Evolutionary conservation across 2,797 vertebrate species (phyloP), one percentile per base, ranked within the genome.

Genomic region (Onychomys arenicola): DNA sequence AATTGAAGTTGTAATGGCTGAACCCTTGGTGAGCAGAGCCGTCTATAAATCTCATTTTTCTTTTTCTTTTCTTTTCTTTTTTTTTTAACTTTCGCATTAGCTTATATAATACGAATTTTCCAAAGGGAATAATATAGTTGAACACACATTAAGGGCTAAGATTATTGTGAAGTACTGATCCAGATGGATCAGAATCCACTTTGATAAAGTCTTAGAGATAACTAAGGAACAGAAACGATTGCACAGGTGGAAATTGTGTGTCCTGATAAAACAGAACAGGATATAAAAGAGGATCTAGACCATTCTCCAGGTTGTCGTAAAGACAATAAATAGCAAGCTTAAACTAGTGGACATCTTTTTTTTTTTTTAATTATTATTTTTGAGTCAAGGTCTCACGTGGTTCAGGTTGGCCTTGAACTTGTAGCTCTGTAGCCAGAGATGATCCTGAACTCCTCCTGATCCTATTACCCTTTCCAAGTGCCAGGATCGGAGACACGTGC

Each of bases 1-100:
- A 99, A 99, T 99, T 93, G 99, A 99, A 98, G 99, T 99, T 99
- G 99, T 99, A 98, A 99, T 99, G 99, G 99, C 99, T 86, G 99
- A 99, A 98, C 99, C 99, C 91, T 99, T 99, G 99, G 99, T 99
- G 98, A 99, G 99, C 99, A 89, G 88, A 93, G 21, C 81, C 87
- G 91, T 29, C 85, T 95, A 59, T 81, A 89, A 17, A 27, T 86
- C 40, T 96, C 75, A 96, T 61, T 34, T 46, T 37, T 23, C 21
- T 8, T 25, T 27, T 14, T 96, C n/a, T 0, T 10, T 25, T 14
- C 11, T 4, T 11, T n/a, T 96, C 4, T 1, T 16, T 23, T 9
- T 19, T 95, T 91, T 37, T 89, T 75, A 63, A 78, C 75, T 96
- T 96, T 90, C 67, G 40, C 88, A 81, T 90, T 94, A 95, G 61